phyloP scores from a whole-genome alignment of 2,888 invertebrate genomes.

The Sceliomorpha sp. region DNA sequence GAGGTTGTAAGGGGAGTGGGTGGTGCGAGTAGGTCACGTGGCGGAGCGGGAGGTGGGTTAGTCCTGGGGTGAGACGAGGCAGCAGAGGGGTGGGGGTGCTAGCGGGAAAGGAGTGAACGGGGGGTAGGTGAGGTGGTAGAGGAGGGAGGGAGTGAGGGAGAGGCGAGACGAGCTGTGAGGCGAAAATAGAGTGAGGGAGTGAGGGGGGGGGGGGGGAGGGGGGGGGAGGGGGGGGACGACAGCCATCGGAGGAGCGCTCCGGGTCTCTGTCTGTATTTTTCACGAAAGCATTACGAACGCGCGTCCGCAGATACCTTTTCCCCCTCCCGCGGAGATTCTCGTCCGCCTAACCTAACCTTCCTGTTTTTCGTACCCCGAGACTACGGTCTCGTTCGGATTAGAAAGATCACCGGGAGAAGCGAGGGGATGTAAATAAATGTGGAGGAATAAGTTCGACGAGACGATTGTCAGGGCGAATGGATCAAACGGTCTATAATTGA shows the following conservation, averaged over 20 bases:
- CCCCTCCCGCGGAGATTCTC: slow-evolving; percentile 59
- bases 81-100: no score
- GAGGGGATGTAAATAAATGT: no score
- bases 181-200: no score
- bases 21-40: slow-evolving; percentile 19
- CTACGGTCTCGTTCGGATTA: neutral
- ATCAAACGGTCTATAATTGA: no score
- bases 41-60: no score
- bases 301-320: slow-evolving; percentile 62
- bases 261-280: slow-evolving; percentile 69
- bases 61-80: no score
- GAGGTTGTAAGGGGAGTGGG: no score
- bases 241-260: slow-evolving; percentile 35
- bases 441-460: no score
- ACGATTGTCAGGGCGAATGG: no score
- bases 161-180: no score
- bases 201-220: slow-evolving; percentile 53
- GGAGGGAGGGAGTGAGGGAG: slow-evolving; percentile 23
- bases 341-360: slow-evolving; percentile 38
- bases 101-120: no score
- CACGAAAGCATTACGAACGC: slow-evolving; percentile 71
- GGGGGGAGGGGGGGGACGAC: slow-evolving; percentile 45
- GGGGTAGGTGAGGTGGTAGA: no score
- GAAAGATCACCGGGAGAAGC: neutral
- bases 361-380: slow-evolving; percentile 6